Evolutionary conservation across 2,113 vertebrate species (phyloP), one percentile per base, ranked within the genome.

Genomic region (Corythornis madagascariensis): DNA sequence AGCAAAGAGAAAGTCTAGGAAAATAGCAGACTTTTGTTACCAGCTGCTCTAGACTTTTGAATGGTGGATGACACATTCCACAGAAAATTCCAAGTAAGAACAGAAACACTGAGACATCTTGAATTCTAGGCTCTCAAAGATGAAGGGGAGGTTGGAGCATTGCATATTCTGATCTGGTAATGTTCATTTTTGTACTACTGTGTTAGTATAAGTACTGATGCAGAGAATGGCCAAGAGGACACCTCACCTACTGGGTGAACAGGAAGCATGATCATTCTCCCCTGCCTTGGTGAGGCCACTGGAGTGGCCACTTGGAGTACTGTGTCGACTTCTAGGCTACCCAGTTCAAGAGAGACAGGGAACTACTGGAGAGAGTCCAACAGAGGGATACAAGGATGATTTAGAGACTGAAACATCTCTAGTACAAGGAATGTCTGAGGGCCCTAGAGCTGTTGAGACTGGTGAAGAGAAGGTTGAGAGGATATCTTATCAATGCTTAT

Each of bases 121-220:
- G 28, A 9, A 24, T 6, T 84, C 10, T 59, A 40, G 25, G 2
- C 3, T 71, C 16, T 79, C 40, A 71, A 19, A 73, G 25, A 13
- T n/a, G 16, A 82, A 52, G 40, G 80, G 20, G 21, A 75, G 11
- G 88, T 42, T 63, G 17, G 3, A 31, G 13, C 9, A 71, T 43
- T 77, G 12, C 33, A 87, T 47, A 35, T 87, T 29, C 35, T 52
- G 33, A 22, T 16, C 26, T 59, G 29, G 18, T 43, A 53, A 57
- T 64, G 4, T 6, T 64, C 14, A 5, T 13, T 19, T 33, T 53
- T 47, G 28, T 53, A 60, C 33, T 31, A 21, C 16, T 40, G 14
- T 11, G 18, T 33, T 67, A 66, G 24, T 11, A 40, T 0, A 3
- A 81, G n/a, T 10, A 56, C 11, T 2, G 1, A 16, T 0, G 3